Evolutionary conservation across 2,797 vertebrate genomes (phyloP), one percentile per base, ranked within the genome.

Genomic region (Ataeniobius toweri): DNA sequence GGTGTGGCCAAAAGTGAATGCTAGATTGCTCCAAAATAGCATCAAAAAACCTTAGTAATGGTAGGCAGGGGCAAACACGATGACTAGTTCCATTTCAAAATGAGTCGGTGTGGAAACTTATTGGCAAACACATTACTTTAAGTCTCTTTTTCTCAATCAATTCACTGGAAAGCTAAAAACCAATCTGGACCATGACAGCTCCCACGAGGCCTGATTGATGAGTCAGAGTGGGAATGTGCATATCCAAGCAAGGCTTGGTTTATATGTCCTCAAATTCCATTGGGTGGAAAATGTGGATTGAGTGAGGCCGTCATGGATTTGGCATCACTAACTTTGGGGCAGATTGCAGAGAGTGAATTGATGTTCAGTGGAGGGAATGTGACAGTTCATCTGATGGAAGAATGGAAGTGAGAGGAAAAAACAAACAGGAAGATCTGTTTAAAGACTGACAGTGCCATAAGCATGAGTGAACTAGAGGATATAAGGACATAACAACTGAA

Each of bases 101-200:
- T 10, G 80, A 92, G 91, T 77, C n/a, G 12, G 85, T 89, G 91
- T 91, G 92, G 92, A 89, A 91, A 92, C 87, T 92, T 95, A 95
- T 94, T 92, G 93, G 93, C 92, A 94, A 93, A 95, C 90, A 82
- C 93, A 94, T 95, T 94, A 94, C 92, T 94, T 93, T 92, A 92
- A 94, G 89, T 95, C 94, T 94, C 91, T 92, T 91, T 94, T 94
- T 94, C 92, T 94, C 93, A 93, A 94, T 95, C 94, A 94, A 94
- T 94, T 92, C 92, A 91, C 89, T 87, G 89, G 89, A 91, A 93
- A 91, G 92, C 91, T 94, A 94, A 94, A 94, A 94, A 92, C 91
- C 93, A 95, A 94, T 95, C 92, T 94, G 90, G 88, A 88, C 86
- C 88, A 83, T 81, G 71, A 89, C 91, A 80, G 89, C 91, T 91